Conservation (phyloP, 2,888 invertebrate species). For the Beris chalybata region DNA sequence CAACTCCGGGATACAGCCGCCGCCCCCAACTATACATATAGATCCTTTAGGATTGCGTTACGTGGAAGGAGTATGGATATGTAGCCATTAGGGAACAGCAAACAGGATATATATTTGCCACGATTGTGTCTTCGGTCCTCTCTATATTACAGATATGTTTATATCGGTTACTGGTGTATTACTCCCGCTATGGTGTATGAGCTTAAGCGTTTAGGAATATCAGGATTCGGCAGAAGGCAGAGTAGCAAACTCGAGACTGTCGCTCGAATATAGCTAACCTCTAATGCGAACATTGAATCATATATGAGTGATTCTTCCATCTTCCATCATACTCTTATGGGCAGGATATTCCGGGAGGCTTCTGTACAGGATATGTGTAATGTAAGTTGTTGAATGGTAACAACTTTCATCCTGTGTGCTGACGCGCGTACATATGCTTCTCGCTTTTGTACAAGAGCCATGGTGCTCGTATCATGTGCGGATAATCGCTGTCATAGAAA, state of each 20-base stretch:
- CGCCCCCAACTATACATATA: neutral
- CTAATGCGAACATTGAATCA: neutral
- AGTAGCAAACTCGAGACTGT: neutral
- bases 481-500: slow-evolving; percentile 26
- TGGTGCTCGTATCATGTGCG: slow-evolving; percentile 21
- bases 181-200: too few species aligned
- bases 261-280: neutral
- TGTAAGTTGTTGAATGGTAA: slow-evolving; percentile 6
- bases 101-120: slow-evolving; percentile 27
- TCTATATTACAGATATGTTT: too few species aligned
- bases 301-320: too few species aligned
- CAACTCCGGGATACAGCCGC: neutral
- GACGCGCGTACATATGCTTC: too few species aligned
- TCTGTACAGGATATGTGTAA: neutral
- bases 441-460: neutral
- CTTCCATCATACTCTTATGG: too few species aligned
- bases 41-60: neutral
- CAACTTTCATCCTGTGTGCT: neutral
- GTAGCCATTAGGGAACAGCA: slow-evolving; percentile 13
- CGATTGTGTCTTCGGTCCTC: slow-evolving; percentile 17
- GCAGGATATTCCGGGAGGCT: too few species aligned
- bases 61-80: slow-evolving; percentile 3
- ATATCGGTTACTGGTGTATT: too few species aligned
- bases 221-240: neutral
- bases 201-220: too few species aligned